phyloP scores from a whole-genome alignment of 1,140 invertebrate genomes.

The Ostrea edulis region DNA sequence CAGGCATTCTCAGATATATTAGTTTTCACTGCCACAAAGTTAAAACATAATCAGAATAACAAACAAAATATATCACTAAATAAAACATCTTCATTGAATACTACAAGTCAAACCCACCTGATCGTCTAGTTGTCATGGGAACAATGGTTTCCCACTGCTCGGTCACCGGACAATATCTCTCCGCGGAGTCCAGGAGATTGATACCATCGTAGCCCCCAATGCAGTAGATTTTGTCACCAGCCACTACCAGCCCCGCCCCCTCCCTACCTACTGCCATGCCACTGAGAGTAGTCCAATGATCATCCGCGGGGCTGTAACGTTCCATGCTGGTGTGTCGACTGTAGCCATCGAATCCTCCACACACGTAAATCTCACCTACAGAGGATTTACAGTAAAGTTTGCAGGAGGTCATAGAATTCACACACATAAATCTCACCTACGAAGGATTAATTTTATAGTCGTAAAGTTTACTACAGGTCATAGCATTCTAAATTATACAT shows the following conservation, averaged over 20 bases:
- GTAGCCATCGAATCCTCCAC: slow-evolving; percentile 78
- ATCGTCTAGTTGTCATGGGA: slow-evolving; percentile 72
- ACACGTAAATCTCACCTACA: slow-evolving; percentile 76
- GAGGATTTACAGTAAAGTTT: background rate
- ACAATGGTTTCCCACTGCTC: slow-evolving; percentile 73
- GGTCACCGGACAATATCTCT: slow-evolving; percentile 73
- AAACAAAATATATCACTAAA: no score
- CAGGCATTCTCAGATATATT: no score
- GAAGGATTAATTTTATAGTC: background rate
- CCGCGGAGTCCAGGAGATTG: slow-evolving; percentile 73
- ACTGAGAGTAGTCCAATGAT: slow-evolving; percentile 75
- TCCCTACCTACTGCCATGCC: slow-evolving; percentile 75
- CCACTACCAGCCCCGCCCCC: slow-evolving; percentile 77
- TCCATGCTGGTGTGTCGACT: slow-evolving; percentile 76
- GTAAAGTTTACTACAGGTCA: background rate
- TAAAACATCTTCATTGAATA: no score
- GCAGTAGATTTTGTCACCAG: slow-evolving; percentile 76
- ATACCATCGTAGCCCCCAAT: slow-evolving; percentile 77
- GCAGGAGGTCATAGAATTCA: no score
- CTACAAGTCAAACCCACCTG: slow-evolving; percentile 60
- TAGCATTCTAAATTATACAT: slow-evolving; percentile 75
- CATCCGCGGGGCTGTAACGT: slow-evolving; percentile 71
- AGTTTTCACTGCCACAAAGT: no score
- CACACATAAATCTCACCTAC: slow-evolving; percentile 77
- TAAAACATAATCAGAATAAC: no score